Percentiles rank a stretch among this genome's conserved stretches.
These are phyloP conservation scores for Chelon labrosus DNA, from an alignment of 2,797 vertebrate genomes.

Conservation along the genomic window DNA sequence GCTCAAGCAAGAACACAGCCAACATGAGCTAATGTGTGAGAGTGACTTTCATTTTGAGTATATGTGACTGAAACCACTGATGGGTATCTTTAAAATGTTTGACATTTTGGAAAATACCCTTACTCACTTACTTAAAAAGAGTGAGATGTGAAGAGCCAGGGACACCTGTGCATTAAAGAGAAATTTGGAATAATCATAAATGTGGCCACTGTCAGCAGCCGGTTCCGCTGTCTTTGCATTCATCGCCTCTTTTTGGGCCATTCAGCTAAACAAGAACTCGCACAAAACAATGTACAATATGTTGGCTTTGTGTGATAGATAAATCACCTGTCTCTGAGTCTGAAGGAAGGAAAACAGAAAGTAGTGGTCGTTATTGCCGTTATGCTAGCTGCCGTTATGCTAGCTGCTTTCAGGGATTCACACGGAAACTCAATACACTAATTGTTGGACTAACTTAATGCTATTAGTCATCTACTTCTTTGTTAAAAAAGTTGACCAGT, in stretches of 20 bases:
- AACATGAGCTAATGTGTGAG: neutral
- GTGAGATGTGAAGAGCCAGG: neutral
- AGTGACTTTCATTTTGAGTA: neutral
- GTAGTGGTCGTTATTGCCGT: neutral
- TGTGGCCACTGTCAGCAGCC: neutral
- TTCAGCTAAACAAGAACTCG: neutral
- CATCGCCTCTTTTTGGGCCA: neutral
- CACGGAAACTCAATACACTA: constrained; percentile 6
- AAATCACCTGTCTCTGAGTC: neutral
- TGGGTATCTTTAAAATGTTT: no score
- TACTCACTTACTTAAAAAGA: neutral
- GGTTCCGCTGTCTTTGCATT: neutral
- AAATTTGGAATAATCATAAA: neutral
- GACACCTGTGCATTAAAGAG: neutral
- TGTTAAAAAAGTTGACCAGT: no score
- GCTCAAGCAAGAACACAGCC: constrained; percentile 7
- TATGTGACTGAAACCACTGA: no score
- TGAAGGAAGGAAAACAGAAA: neutral
- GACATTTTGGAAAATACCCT: no score
- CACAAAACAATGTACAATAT: neutral
- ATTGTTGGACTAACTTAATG: neutral
- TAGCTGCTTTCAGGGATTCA: constrained; percentile 19
- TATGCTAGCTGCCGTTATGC: neutral
- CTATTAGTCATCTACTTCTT: no score
- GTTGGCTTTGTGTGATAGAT: neutral